Evolutionary conservation across 30 jellyfish, hydroid and myxozoan species (phyloP).

Genomic region (Cassiopea andromeda): DNA sequence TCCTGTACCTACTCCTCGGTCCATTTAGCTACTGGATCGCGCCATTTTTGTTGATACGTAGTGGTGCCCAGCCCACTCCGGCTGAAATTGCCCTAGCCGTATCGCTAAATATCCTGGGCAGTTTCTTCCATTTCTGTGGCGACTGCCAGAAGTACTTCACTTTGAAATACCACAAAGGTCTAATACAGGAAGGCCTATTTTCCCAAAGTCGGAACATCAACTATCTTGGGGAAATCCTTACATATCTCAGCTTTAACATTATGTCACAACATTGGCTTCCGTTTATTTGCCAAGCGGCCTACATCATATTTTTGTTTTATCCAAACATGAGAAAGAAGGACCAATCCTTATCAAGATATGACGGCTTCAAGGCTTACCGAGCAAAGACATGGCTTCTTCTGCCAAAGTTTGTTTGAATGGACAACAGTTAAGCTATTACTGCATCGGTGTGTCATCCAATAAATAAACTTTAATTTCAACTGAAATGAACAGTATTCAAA

Average conservation of each 20-base stretch:
- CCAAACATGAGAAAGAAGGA: constrained; percentile 81
- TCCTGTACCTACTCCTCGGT: constrained; percentile 43
- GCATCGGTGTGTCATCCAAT: too few species aligned
- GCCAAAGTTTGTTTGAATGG: constrained; percentile 60
- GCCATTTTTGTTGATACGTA: constrained; percentile 57
- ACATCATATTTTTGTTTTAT: constrained; percentile 44
- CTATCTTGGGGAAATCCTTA: constrained; percentile 74
- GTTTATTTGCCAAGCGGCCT: constrained; percentile 38
- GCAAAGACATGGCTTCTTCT: constrained; percentile 59
- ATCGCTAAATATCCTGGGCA: constrained; percentile 36
- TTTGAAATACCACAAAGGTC: constrained; percentile 56
- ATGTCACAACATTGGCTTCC: constrained; percentile 76
- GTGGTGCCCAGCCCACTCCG: constrained; percentile 71
- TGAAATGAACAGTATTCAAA: too few species aligned
- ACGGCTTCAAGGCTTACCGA: constrained; percentile 60
- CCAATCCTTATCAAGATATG: constrained; percentile 71
- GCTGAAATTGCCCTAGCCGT: constrained; percentile 41
- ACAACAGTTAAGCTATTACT: background rate
- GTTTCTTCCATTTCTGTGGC: constrained; percentile 76
- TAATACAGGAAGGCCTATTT: constrained; percentile 71
- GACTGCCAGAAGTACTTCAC: constrained; percentile 82
- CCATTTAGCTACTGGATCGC: constrained; percentile 73
- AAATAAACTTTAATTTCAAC: too few species aligned
- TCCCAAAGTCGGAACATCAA: constrained; percentile 77
- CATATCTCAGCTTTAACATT: constrained; percentile 59